phyloP scores from a whole-genome alignment of 2,888 invertebrate species.

The Mythimna lalbum region DNA sequence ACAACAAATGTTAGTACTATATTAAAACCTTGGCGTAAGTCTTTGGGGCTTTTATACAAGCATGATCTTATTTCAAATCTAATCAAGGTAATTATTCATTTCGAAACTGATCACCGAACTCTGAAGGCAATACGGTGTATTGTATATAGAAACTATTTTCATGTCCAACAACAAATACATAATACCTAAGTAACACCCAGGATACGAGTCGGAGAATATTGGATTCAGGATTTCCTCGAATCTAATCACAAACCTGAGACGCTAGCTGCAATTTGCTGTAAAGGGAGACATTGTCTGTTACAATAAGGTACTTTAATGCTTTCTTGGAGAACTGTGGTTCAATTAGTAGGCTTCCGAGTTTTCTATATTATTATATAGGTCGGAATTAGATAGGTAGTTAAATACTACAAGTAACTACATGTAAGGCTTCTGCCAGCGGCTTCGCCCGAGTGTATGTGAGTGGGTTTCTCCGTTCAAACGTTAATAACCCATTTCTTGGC shows the following conservation, averaged over 20 bases:
- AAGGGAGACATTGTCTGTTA: conserved; percentile 5
- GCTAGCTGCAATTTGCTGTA: conserved; percentile 21
- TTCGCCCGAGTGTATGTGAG: no score
- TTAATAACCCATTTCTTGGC: no score
- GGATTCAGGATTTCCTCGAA: conserved; percentile 27
- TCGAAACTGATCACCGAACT: background rate
- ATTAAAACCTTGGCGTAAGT: no score
- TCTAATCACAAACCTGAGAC: conserved; percentile 16
- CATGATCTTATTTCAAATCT: background rate
- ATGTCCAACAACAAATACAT: conserved; percentile 5
- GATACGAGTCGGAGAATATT: conserved; percentile 21
- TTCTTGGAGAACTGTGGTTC: background rate
- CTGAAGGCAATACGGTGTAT: background rate
- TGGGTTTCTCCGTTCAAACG: no score
- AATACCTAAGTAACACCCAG: background rate
- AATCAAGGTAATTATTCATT: background rate
- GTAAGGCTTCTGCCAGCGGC: no score
- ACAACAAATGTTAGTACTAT: no score
- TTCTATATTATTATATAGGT: background rate
- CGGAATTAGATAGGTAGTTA: background rate
- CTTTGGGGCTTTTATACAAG: no score
- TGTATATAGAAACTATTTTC: background rate
- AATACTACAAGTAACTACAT: no score
- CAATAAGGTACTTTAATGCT: background rate
- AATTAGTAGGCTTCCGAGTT: background rate